Conservation (phyloP, 2,888 invertebrate genomes). For the Scaeva pyrastri region DNA sequence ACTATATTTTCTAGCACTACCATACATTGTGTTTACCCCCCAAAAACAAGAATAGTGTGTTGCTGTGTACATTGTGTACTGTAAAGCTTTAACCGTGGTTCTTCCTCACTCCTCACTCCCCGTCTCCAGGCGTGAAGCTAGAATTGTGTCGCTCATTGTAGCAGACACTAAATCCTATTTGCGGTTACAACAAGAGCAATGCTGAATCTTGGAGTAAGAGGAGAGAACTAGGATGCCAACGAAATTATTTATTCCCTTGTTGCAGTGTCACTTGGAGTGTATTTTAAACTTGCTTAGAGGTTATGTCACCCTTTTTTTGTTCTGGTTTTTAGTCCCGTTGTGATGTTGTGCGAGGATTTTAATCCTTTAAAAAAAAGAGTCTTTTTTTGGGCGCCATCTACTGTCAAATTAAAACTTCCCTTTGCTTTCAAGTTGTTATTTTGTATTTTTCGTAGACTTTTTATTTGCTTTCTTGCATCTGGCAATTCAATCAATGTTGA, state of each 20-base stretch:
- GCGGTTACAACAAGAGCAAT: slow-evolving; percentile 62
- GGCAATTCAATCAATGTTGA: slow-evolving; percentile 74
- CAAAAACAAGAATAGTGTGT: slow-evolving; percentile 61
- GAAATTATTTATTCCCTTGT: slow-evolving; percentile 75
- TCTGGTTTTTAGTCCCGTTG: slow-evolving; percentile 3
- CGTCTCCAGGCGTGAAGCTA: background rate
- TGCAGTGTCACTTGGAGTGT: slow-evolving; percentile 67
- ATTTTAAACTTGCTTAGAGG: slow-evolving; percentile 73
- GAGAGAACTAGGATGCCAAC: slow-evolving; percentile 44
- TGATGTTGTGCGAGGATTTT: slow-evolving; percentile 50
- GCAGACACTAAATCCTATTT: slow-evolving; percentile 75
- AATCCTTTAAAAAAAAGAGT: slow-evolving; percentile 62
- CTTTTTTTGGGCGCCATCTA: slow-evolving; percentile 42
- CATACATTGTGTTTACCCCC: slow-evolving; percentile 69
- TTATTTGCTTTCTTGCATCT: slow-evolving; percentile 20
- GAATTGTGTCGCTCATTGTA: slow-evolving; percentile 68
- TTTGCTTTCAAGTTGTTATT: background rate
- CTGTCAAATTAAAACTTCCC: slow-evolving; percentile 65
- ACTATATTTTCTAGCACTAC: slow-evolving; percentile 36
- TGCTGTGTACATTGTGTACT: slow-evolving; percentile 41
- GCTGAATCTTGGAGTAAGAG: slow-evolving; percentile 27
- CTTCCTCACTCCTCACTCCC: slow-evolving; percentile 1
- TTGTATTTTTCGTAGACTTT: background rate
- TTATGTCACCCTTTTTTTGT: slow-evolving; percentile 59
- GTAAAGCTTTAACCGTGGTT: slow-evolving; percentile 29